phyloP scores from a whole-genome alignment of 1,140 invertebrate genomes.

The Pissodes strobi region DNA sequence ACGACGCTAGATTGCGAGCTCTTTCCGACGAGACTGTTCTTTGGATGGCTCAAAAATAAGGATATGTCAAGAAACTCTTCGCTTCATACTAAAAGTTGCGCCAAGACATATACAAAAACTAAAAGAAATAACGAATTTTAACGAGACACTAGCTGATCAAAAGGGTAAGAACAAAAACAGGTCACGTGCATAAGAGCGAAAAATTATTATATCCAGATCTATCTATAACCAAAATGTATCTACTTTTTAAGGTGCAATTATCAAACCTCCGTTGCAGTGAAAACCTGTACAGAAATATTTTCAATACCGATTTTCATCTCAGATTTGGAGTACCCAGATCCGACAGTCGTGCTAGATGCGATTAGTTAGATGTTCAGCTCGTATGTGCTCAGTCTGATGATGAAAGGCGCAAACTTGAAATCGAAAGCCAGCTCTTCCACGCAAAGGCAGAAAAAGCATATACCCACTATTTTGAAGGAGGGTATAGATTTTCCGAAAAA shows the following conservation, averaged over 20 bases:
- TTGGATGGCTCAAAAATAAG: not conserved
- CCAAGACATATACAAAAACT: slow-evolving; percentile 4
- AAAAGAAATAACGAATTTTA: slow-evolving; percentile 8
- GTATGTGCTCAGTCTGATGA: slow-evolving; percentile 8
- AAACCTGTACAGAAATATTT: too few species aligned
- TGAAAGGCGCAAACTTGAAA: not conserved
- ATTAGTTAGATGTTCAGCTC: not conserved
- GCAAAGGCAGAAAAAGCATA: slow-evolving; percentile 6
- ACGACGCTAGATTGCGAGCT: not conserved
- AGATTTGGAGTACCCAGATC: slow-evolving; percentile 7
- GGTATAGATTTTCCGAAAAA: not conserved
- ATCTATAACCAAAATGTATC: slow-evolving; percentile 9
- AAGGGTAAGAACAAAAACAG: not conserved
- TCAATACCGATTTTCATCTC: slow-evolving; percentile 9
- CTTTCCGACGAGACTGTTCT: not conserved
- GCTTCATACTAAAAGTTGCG: not conserved
- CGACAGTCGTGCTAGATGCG: slow-evolving; percentile 7
- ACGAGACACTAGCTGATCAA: too few species aligned
- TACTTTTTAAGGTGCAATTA: not conserved
- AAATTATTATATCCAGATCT: too few species aligned
- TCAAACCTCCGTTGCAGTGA: too few species aligned
- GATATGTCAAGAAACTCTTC: slow-evolving; percentile 2
- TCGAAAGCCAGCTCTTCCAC: slow-evolving; percentile 10
- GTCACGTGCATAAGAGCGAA: too few species aligned
- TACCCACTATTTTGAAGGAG: not conserved